These are phyloP conservation scores for Pollenia labialis DNA, from an alignment of 2,888 invertebrate species.

Conservation along the genomic window DNA sequence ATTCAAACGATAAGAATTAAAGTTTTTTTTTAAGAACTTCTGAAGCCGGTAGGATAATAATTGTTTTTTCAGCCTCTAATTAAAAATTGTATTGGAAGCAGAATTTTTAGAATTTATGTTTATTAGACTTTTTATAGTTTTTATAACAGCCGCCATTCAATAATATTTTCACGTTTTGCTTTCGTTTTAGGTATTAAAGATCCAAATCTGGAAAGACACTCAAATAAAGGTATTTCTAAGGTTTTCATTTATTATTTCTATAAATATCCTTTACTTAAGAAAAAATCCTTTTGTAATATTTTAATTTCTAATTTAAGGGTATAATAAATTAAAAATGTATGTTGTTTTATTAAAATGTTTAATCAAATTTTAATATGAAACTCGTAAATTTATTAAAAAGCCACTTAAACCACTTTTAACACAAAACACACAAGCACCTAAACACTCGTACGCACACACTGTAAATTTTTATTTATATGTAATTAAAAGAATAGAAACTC, in stretches of 20 bases:
- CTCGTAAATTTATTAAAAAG: constrained; percentile 75
- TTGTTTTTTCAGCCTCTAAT: no score
- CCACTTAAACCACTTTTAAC: constrained; percentile 74
- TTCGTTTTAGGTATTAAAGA: constrained; percentile 80
- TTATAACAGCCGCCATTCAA: no score
- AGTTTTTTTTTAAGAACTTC: background rate
- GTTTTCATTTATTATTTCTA: background rate
- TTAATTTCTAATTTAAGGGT: background rate
- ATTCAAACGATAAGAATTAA: background rate
- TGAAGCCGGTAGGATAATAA: background rate
- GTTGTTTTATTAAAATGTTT: constrained; percentile 63
- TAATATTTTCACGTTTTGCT: background rate
- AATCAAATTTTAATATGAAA: constrained; percentile 74
- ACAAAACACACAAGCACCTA: constrained; percentile 43
- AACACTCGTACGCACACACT: constrained; percentile 39
- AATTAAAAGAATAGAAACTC: constrained; percentile 44
- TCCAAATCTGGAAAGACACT: constrained; percentile 81
- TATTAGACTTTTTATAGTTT: no score
- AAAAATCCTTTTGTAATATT: background rate
- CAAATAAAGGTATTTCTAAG: constrained; percentile 76
- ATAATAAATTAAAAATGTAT: constrained; percentile 25
- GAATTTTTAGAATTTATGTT: no score
- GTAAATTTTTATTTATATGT: constrained; percentile 31
- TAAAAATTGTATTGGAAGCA: no score
- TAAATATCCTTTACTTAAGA: background rate